Evolutionary conservation across 2,113 vertebrate species (phyloP), one percentile per base, ranked within the genome.

Genomic region (Sminthopsis crassicaudata): DNA sequence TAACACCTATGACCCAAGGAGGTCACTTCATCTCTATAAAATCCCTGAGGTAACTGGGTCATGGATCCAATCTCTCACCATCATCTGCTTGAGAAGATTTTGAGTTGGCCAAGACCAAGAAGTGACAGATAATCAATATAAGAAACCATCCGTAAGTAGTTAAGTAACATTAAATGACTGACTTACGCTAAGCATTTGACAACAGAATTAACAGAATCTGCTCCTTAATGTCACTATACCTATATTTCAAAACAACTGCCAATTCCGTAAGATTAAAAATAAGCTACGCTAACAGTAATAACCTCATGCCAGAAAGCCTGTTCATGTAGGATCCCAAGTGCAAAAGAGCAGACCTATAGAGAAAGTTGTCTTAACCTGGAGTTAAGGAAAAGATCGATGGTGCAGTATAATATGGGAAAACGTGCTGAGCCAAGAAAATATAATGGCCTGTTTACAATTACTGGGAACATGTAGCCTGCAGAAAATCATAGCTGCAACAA

Each of bases 251-350:
- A 96, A 93, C 10, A 54, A 91, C 93, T 92, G 91, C n/a, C 95
- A 92, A 90, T 91, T 67, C 89, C 89, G 53, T 54, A 90, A 26
- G 57, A 90, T 95, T 94, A 91, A 90, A 97, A 94, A 91, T 55
- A 84, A 93, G 67, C 95, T 90, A 89, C 67, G 91, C 94, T 27
- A 55, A 93, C 53, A 96, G 94, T 89, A 94, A 97, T 94, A 97
- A 88, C 89, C 48, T 93, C 23, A 84, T 42, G 96, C 94, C 93
- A 94, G 42, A 93, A 96, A 96, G 91, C 92, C 92, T 94, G 0
- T 36, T 90, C 27, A 52, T 53, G 46, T 16, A 54, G 88, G 92
- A 94, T 94, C 88, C 30, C 53, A 60, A 53, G 94, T 48, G 48
- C 94, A 3, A 30, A 94, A 91, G 91, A 94, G 48, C 84, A 94